A percentile compares a stretch with the other conserved stretches of the same genome.
Conservation (phyloP, 2,797 vertebrate genomes). For the Danio kyathit region DNA sequence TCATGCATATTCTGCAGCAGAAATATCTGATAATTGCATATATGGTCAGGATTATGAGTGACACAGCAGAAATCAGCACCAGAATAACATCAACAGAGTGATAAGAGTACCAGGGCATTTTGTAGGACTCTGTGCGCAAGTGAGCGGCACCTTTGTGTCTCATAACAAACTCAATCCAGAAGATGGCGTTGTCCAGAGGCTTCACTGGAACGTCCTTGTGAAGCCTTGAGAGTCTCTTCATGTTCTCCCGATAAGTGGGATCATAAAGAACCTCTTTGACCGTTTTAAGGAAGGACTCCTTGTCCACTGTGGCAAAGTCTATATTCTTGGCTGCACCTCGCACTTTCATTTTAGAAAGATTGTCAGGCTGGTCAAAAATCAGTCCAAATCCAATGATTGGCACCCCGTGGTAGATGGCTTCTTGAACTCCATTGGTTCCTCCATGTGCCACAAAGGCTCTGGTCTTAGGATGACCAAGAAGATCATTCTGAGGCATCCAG, state of each 20-base stretch:
- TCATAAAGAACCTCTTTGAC: constrained; percentile 61
- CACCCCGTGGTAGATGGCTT: constrained; percentile 65
- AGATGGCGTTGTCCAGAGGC: constrained; percentile 61
- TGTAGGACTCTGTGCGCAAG: constrained; percentile 64
- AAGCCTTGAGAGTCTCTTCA: constrained; percentile 65
- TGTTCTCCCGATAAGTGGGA: constrained; percentile 61
- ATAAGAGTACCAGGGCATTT: constrained; percentile 67
- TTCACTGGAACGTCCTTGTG: constrained; percentile 64
- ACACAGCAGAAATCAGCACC: constrained; percentile 41
- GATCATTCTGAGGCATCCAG: constrained; percentile 70
- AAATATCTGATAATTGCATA: constrained; percentile 38
- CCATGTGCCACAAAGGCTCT: constrained; percentile 65
- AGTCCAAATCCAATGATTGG: constrained; percentile 64
- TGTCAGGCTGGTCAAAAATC: constrained; percentile 67
- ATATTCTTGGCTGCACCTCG: constrained; percentile 59
- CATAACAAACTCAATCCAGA: constrained; percentile 66
- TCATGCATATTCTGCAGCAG: constrained; percentile 19
- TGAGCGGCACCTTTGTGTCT: constrained; percentile 65
- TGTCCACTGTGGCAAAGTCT: constrained; percentile 53
- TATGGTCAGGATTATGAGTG: constrained; percentile 2
- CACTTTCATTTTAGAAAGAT: constrained; percentile 60
- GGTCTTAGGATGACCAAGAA: constrained; percentile 65
- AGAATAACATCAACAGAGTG: constrained; percentile 61
- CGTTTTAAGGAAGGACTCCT: constrained; percentile 52
- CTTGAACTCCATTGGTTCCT: constrained; percentile 66